A percentile compares a stretch with the other conserved stretches of the same genome.
Conservation (phyloP, 2,797 vertebrate genomes). For the Tadarida brasiliensis region DNA sequence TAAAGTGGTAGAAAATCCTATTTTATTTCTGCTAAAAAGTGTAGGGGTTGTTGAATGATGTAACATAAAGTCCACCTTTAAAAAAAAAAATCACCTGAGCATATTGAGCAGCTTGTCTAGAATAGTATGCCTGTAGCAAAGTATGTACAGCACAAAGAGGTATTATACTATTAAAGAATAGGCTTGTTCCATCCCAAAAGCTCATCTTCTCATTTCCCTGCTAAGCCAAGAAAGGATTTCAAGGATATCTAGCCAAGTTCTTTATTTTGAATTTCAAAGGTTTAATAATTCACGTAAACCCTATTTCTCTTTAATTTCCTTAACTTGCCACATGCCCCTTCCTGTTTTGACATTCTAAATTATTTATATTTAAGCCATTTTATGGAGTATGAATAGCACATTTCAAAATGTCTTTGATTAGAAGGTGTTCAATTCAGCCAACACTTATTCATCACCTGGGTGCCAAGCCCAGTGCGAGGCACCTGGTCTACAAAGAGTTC, state of each 20-base stretch:
- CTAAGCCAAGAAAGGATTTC: slow-evolving; percentile 24
- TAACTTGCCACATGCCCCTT: slow-evolving; percentile 34
- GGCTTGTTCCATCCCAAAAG: neutral
- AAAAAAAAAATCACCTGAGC: neutral
- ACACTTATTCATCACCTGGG: neutral
- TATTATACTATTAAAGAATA: neutral
- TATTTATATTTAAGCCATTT: slow-evolving; percentile 45
- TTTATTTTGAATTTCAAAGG: slow-evolving; percentile 53
- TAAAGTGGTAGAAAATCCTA: slow-evolving; percentile 28
- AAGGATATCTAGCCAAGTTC: neutral
- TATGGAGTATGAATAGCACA: slow-evolving; percentile 26
- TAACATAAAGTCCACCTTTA: neutral
- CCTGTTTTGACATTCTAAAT: slow-evolving; percentile 65
- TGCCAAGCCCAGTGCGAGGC: neutral
- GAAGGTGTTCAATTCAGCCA: neutral
- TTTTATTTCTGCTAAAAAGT: slow-evolving; percentile 52
- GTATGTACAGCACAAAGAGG: neutral
- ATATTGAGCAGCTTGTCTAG: neutral
- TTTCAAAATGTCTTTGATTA: slow-evolving; percentile 51
- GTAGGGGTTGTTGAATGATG: neutral
- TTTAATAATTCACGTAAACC: slow-evolving; percentile 40
- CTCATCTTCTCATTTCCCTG: neutral
- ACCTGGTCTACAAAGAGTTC: neutral
- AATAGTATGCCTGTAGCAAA: neutral
- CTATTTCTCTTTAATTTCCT: slow-evolving; percentile 55